Base-by-base conservation (phyloP, 2,797 vertebrate genomes). In the Gobionotothen gibberifrons region DNA sequence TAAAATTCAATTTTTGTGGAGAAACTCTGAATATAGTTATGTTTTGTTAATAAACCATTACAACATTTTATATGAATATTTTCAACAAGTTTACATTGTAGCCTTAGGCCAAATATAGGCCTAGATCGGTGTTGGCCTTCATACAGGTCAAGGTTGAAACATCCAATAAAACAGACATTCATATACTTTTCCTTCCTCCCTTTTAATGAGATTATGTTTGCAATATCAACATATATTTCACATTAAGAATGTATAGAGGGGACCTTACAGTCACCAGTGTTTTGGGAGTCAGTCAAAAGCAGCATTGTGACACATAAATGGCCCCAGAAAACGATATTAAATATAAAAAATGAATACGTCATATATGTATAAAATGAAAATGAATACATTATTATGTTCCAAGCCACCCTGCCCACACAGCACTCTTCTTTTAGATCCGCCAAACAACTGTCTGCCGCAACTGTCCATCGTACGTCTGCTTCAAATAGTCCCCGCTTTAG, bases 401-500 rank as follows among this genome's bases (percentile, higher is more conserved):
- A 56, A 52, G 42, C 14, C 40, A n/a, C 32, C 2, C 3, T 52
- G 42, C 67, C 63, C 51, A 42, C 56, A 68, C 53, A 72, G 77
- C 82, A 40, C 47, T 61, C 65, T 39, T 65, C 52, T 13, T 78
- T 70, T 42, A 52, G 56, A 55, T 66, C 49, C n/a, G n/a, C 13
- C 2, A 11, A 58, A 76, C 56, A 64, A 77, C 69, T 81, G 60
- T 76, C 52, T 15, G 17, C 43, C 58, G 11, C 57, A 62, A 62
- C 46, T 53, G 62, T 65, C 64, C 71, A 29, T 44, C 77, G 42
- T 68, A 47, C 9, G 22, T 43, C 43, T 0, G 54, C 79, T 61
- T 74, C 74, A 84, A 84, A 85, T 79, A 87, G 84, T 84, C 9
- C n/a, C 21, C 42, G 57, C 72, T 74, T 65, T 62, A 44, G 54